Evolutionary conservation across 1,140 invertebrate species (phyloP), one percentile per base, ranked within the genome.

Genomic region (Drosophila ohnishii): DNA sequence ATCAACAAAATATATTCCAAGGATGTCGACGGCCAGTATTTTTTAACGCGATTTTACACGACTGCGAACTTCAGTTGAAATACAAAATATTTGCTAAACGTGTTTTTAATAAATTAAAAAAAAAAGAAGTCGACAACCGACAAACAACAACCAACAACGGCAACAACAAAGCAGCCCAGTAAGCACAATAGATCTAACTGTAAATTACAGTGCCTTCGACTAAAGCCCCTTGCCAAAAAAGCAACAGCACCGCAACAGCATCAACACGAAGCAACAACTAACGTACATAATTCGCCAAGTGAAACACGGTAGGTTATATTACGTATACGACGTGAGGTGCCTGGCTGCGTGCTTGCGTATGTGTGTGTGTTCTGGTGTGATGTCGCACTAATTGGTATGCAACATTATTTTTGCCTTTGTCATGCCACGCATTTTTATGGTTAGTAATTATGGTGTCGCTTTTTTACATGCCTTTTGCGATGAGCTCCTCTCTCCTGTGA

Each of bases 191-290:
- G 75, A 66, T 79, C 71, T 76, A 83, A 76, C 78, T 85, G 78
- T 82, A 75, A 85, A 75, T 71, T 86, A 78, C 82, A 79, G 83
- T 87, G 84, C 79, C 83, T 87, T 87, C 62, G 53, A 79, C 63
- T 55, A 19, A 87, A 73, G 76, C 45, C 50, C 51, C 19, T 55
- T 55, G 51, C 51, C 51, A 55, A 83, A 87, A 80, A 59, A 47
- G 47, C 58, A 72, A 60, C 57, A 75, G 22, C 51, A 53, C 22
- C 56, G 47, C 48, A 65, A 57, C 60, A 63, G 22, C 61, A 65
- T 62, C 32, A 61, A 55, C 25, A 56, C 42, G 25, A 40, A 73
- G 37, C 66, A 78, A 39, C 57, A 57, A 66, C 66, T 35, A 58
- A 64, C 22, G 58, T 40, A 42, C 39, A 50, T 74, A 64, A 56